phyloP scores from a whole-genome alignment of 2,888 invertebrate species.

The Xylophagus ater region DNA sequence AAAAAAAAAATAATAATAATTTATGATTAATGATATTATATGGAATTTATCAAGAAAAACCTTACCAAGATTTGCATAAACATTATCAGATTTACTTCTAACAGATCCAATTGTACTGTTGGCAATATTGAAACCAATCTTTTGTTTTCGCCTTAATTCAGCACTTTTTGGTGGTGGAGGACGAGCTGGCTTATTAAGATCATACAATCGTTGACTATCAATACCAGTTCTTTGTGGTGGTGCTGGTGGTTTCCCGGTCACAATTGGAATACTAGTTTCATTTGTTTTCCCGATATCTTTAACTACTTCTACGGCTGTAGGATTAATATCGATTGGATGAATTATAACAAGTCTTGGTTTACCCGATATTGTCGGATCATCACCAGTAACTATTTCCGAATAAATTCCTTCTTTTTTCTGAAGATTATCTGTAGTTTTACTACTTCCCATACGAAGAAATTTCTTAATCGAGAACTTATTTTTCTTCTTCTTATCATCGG shows the following conservation, averaged over 20 bases:
- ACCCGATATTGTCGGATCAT: slow-evolving; percentile 31
- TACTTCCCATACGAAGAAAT: slow-evolving; percentile 66
- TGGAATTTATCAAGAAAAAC: slow-evolving; percentile 18
- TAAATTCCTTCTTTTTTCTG: slow-evolving; percentile 37
- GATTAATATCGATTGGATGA: slow-evolving; percentile 77
- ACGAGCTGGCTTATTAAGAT: slow-evolving; percentile 51
- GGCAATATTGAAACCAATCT: slow-evolving; percentile 29
- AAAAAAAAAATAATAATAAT: too few species aligned
- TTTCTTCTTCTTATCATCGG: slow-evolving; percentile 51
- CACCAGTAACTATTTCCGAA: slow-evolving; percentile 38
- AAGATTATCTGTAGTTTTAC: slow-evolving; percentile 47
- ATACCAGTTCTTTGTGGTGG: slow-evolving; percentile 52
- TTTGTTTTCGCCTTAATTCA: slow-evolving; percentile 50
- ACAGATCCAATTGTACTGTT: slow-evolving; percentile 29
- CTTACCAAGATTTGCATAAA: slow-evolving; percentile 73
- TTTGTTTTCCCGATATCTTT: slow-evolving; percentile 42
- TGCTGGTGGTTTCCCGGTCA: slow-evolving; percentile 57
- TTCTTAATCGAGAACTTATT: slow-evolving; percentile 74
- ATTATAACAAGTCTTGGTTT: slow-evolving; percentile 75
- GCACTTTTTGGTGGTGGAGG: slow-evolving; percentile 65
- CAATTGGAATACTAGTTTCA: slow-evolving; percentile 25
- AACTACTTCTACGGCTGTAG: slow-evolving; percentile 68
- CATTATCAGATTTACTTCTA: slow-evolving; percentile 45
- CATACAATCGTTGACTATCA: slow-evolving; percentile 32
- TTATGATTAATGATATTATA: not conserved